Evolutionary conservation across 2,113 vertebrate genomes (phyloP), one percentile per base, ranked within the genome.

Genomic region (Todiramphus saurophagus): DNA sequence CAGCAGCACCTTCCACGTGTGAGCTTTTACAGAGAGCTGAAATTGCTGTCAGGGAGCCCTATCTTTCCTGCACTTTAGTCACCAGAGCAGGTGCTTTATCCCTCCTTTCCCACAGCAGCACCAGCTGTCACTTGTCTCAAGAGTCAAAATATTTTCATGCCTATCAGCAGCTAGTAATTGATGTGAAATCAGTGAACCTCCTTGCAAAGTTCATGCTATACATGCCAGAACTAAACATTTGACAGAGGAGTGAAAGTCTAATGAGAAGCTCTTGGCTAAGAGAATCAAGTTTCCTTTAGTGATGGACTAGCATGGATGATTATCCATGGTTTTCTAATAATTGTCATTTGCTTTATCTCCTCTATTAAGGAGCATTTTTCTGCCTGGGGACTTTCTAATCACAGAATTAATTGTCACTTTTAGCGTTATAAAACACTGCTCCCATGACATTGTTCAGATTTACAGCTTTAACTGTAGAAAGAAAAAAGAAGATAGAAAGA

Each of bases 141-240:
- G 64, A 93, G 73, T 70, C 43, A 92, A 94, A 94, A 91, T 75
- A 94, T 82, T 95, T 89, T 87, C 69, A n/a, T 82, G 77, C 81
- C 69, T 68, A 91, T 78, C 89, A 76, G 39, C n/a, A 82, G 66
- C 43, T 35, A 46, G 64, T 83, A 95, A 95, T 48, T 81, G 83
- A 94, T 72, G 69, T 60, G 62, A 89, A 90, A 95, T 84, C 56
- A 84, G 68, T 53, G 59, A 86, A 70, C 24, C 64, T 68, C 35
- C 58, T 82, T 43, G 60, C 60, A 51, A 83, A 94, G 89, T 81
- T 92, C 73, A 28, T 33, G 63, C 56, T 86, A 13, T 30, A 3
- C 30, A 23, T 88, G 53, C 70, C 44, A 77, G 73, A 88, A 66
- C 66, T 30, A 89, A 39, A 43, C 30, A 89, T 33, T 28, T 1